A percentile compares a stretch with the other conserved stretches of the same genome.
Evolutionary conservation across 2,888 invertebrate species (phyloP).

Genomic region (Pasiphila rectangulata): DNA sequence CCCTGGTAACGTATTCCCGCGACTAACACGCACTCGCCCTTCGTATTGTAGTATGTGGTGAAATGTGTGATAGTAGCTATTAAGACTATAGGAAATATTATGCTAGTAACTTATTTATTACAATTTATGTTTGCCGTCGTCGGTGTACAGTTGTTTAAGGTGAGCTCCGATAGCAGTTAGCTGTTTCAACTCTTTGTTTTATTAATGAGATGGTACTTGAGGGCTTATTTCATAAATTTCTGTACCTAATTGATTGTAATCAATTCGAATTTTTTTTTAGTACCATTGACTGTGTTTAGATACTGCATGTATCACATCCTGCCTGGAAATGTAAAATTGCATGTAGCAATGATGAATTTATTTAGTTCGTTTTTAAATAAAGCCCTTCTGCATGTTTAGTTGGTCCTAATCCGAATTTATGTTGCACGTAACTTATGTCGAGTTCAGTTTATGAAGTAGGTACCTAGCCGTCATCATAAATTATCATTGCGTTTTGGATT

Average conservation of each 20-base stretch:
- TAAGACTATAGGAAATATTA: conserved; percentile 99
- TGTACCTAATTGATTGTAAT: too few species aligned
- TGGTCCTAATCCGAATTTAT: conserved; percentile 8
- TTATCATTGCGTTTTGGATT: conserved; percentile 11
- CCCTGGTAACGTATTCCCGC: conserved; percentile 31
- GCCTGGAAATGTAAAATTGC: too few species aligned
- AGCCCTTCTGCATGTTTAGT: conserved; percentile 28
- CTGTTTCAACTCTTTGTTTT: conserved; percentile 5
- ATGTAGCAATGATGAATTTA: too few species aligned
- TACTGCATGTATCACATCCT: too few species aligned
- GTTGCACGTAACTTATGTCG: conserved; percentile 12
- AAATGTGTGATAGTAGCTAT: conserved; percentile 99
- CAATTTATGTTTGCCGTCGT: conserved; percentile 99
- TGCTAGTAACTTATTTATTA: conserved; percentile 99
- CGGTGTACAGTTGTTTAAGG: conserved; percentile 99
- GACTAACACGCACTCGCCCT: conserved; percentile 59
- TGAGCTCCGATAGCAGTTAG: conserved; percentile 69
- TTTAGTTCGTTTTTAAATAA: too few species aligned
- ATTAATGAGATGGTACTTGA: too few species aligned
- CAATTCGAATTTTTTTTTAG: too few species aligned
- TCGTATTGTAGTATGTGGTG: conserved; percentile 93
- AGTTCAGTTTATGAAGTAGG: conserved; percentile 12
- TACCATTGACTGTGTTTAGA: too few species aligned
- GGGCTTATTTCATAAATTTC: too few species aligned
- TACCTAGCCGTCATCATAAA: conserved; percentile 10